phyloP scores from a whole-genome alignment of 2,888 invertebrate species.

The Drosophila nigritarsus region DNA sequence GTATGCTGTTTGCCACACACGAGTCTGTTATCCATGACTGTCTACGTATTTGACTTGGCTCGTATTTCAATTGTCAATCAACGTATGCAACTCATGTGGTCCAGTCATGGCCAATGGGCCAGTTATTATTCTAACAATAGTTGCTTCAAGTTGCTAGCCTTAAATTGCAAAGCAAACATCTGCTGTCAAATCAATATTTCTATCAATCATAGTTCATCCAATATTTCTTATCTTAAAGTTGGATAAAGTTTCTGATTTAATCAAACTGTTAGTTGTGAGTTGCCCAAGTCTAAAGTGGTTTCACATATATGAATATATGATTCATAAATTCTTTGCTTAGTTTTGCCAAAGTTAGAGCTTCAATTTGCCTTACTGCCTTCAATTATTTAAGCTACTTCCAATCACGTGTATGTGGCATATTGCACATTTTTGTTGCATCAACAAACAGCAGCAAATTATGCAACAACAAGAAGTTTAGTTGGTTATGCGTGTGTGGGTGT shows the following conservation, averaged over 20 bases:
- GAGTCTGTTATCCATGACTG: constrained; percentile 15
- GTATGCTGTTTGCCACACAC: constrained; percentile 12
- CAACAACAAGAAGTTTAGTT: constrained; percentile 7
- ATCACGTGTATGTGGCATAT: constrained; percentile 35
- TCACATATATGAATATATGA: background rate
- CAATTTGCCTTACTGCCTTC: background rate
- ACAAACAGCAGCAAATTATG: constrained; percentile 37
- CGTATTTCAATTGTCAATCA: constrained; percentile 63
- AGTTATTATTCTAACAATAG: constrained; percentile 9
- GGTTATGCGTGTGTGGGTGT: background rate
- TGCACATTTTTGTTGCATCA: constrained; percentile 14
- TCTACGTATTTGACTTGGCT: constrained; percentile 52
- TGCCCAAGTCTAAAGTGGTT: background rate
- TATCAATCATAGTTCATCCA: constrained; percentile 1
- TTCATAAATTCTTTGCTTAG: background rate
- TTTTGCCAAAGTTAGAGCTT: background rate
- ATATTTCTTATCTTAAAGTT: background rate
- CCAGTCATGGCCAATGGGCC: constrained; percentile 16
- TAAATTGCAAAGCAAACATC: constrained; percentile 9
- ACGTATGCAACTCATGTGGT: constrained; percentile 16
- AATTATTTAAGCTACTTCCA: constrained; percentile 25
- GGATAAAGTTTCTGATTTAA: background rate
- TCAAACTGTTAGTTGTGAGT: constrained; percentile 11
- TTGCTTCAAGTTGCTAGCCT: background rate
- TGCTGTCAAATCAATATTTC: constrained; percentile 7